A percentile compares a stretch with the other conserved stretches of the same genome.
Evolutionary conservation across 2,113 vertebrate genomes (phyloP).

Genomic region (Saguinus midas): DNA sequence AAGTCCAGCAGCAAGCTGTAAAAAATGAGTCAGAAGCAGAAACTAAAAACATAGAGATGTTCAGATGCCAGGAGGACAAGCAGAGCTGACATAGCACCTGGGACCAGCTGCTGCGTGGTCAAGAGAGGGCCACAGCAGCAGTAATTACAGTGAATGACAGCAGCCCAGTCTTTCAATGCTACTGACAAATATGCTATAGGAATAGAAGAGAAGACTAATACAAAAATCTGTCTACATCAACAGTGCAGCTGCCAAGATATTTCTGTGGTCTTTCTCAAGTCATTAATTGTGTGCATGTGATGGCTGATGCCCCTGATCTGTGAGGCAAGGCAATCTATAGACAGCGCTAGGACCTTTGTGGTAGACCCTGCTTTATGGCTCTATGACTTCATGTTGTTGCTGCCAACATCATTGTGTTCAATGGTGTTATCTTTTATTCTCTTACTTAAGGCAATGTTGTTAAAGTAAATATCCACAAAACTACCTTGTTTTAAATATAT

Average conservation of each 20-base stretch:
- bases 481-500: background rate
- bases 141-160: background rate
- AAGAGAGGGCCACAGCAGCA: background rate
- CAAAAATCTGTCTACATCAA: background rate
- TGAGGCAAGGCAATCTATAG: background rate
- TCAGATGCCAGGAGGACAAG: background rate
- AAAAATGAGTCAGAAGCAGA: background rate
- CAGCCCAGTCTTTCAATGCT: background rate
- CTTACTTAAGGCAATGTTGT: background rate
- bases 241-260: background rate
- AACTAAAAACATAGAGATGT: background rate
- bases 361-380: background rate
- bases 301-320: background rate
- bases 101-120: background rate
- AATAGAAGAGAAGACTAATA: background rate
- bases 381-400: accelerated
- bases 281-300: background rate
- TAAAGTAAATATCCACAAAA: background rate
- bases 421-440: accelerated
- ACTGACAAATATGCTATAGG: background rate
- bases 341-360: no score
- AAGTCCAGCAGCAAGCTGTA: background rate
- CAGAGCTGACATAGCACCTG: background rate
- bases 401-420: accelerated
- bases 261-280: background rate